These are phyloP conservation scores for Ceratosolen fusciceps DNA, from an alignment of 1,140 invertebrate genomes.

Conservation along the genomic window DNA sequence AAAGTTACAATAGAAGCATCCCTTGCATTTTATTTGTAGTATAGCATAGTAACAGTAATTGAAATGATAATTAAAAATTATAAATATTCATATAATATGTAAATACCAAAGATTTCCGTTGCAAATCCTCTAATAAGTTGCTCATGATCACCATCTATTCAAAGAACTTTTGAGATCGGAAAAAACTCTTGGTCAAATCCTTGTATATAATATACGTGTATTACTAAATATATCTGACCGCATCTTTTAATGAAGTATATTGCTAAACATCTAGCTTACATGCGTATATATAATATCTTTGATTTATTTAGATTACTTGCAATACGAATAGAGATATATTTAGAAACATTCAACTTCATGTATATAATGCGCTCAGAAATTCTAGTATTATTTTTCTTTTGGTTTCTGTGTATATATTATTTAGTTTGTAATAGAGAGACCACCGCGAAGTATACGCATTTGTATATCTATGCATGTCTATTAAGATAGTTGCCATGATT, in stretches of 20 bases:
- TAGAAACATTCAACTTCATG: constrained; percentile 39
- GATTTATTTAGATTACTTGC: background rate
- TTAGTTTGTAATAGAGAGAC: constrained; percentile 15
- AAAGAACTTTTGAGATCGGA: constrained; percentile 49
- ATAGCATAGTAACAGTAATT: constrained; percentile 13
- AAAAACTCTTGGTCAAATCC: constrained; percentile 18
- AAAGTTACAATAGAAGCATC: constrained; percentile 46
- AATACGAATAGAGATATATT: constrained; percentile 21
- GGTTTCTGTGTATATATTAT: background rate
- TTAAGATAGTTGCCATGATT: too few species aligned
- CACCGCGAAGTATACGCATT: background rate
- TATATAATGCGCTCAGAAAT: constrained; percentile 3
- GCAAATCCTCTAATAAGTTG: constrained; percentile 63
- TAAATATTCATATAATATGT: background rate
- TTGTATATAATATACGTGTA: constrained; percentile 17
- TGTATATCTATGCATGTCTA: background rate
- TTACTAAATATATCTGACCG: constrained; percentile 15
- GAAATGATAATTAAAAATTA: constrained; percentile 13
- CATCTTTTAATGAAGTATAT: constrained; percentile 27
- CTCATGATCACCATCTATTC: constrained; percentile 58
- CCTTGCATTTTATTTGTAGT: constrained; percentile 46
- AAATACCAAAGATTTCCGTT: constrained; percentile 57
- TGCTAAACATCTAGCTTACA: background rate
- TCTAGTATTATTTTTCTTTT: constrained; percentile 4
- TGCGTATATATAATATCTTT: constrained; percentile 20